Conservation (phyloP, 1,140 invertebrate genomes). For the Maniola jurtina region DNA sequence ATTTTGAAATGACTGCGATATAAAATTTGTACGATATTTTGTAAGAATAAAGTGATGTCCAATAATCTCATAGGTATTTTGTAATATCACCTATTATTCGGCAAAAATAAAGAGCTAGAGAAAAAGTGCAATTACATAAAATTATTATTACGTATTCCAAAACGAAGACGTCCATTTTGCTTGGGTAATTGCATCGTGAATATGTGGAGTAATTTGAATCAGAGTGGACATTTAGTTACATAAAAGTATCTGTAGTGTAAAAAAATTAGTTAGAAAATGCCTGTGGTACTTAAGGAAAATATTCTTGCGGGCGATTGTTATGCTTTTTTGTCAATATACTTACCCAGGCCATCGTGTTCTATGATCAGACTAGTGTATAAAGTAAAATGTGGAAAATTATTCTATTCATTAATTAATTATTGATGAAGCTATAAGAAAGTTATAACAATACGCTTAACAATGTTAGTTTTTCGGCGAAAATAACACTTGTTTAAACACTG, state of each 20-base stretch:
- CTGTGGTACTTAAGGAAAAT: slow-evolving; percentile 32
- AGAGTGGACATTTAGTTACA: slow-evolving; percentile 27
- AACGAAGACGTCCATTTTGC: slow-evolving; percentile 64
- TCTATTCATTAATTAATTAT: no score
- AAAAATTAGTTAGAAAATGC: slow-evolving; percentile 32
- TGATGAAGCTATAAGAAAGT: no score
- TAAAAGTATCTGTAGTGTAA: slow-evolving; percentile 18
- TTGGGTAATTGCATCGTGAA: slow-evolving; percentile 37
- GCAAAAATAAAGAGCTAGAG: slow-evolving; percentile 60
- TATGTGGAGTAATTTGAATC: slow-evolving; percentile 22
- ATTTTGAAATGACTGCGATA: slow-evolving; percentile 35
- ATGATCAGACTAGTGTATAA: background rate
- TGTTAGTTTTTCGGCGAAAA: no score
- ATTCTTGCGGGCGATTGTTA: slow-evolving; percentile 21
- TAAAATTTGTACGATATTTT: slow-evolving; percentile 17
- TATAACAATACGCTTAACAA: no score
- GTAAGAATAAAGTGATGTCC: slow-evolving; percentile 37
- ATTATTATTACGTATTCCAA: slow-evolving; percentile 59
- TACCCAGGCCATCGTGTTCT: slow-evolving; percentile 11
- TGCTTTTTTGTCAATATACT: slow-evolving; percentile 12
- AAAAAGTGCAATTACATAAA: slow-evolving; percentile 72
- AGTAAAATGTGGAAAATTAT: background rate
- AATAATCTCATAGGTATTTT: slow-evolving; percentile 39
- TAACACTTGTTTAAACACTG: no score
- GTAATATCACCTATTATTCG: slow-evolving; percentile 41